Conservation (phyloP, 2,113 vertebrate genomes). For the Zosterops pallidus region DNA sequence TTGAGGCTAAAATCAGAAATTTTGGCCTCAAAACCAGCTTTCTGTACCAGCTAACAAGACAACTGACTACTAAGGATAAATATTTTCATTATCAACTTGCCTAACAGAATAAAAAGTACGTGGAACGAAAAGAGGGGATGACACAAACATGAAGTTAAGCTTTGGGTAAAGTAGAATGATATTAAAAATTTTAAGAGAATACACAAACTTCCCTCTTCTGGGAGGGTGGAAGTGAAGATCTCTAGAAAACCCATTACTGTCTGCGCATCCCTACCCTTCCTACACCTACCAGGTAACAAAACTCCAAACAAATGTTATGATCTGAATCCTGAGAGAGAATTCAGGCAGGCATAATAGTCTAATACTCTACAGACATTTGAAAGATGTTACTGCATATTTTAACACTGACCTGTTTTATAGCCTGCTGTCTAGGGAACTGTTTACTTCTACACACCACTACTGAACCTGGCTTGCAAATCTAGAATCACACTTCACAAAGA, state of each 20-base stretch:
- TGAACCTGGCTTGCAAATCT: slow-evolving; percentile 12
- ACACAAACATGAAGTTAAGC: background rate
- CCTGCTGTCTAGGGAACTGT: slow-evolving; percentile 27
- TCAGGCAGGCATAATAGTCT: background rate
- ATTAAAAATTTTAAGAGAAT: background rate
- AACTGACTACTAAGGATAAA: background rate
- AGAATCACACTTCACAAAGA: slow-evolving; percentile 2
- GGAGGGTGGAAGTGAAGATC: background rate
- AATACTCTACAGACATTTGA: background rate
- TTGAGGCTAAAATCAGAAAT: background rate
- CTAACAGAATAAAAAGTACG: background rate
- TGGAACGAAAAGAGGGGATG: background rate
- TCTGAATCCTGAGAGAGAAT: background rate
- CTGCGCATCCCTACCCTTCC: background rate
- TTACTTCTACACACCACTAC: slow-evolving; percentile 35
- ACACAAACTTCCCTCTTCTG: background rate
- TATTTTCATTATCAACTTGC: background rate
- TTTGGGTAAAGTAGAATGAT: background rate
- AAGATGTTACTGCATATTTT: slow-evolving; percentile 44
- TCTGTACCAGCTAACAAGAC: background rate
- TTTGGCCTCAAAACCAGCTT: background rate
- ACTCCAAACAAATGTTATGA: background rate
- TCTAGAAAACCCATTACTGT: background rate
- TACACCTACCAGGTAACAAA: background rate
- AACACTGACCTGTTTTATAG: slow-evolving; percentile 46